Evolutionary conservation across 2,113 vertebrate genomes (phyloP), one percentile per base, ranked within the genome.

Genomic region (Trogon surrucura): DNA sequence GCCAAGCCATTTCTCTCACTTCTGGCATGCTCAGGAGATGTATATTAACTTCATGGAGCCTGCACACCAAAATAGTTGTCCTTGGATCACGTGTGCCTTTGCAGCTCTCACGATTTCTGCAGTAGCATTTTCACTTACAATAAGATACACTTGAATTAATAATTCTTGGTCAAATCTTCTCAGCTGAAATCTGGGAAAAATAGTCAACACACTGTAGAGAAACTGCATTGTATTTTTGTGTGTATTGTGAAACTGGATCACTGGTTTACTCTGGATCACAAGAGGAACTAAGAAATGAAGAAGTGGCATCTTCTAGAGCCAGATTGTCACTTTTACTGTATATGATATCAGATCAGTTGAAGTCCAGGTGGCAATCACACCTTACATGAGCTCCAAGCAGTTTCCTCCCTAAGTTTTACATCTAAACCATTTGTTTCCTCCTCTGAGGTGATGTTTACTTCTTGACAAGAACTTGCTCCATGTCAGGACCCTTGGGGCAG

Each of bases 401-500:
- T 57, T 87, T 80, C 9, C 16, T 51, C 38, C 9, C 8, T 51
- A 25, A 78, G 2, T 2, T 71, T 91, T n/a, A 48, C 3, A 6
- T 77, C 25, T 50, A 45, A 65, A 57, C 3, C 2, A 0, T 72
- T 74, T 34, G 6, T 26, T 80, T 74, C 8, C 12, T 78, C 7
- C 47, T 54, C 15, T 54, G 34, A 66, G 17, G 6, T 45, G 32
- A 18, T 7, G 4, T 44, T 90, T 69, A 22, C 14, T 78, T 16
- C 16, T 82, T 45, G 20, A 50, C 10, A 66, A 58, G 27, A 20
- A 2, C 13, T 61, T 82, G 5, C 29, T 69, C 16, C 13, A 4
- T 11, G 4, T 13, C 11, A 30, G 6, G 5, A 3, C 7, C 17
- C 18, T 60, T 0, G 0, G 29, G 20, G 10, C 29, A 48, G 1